These are phyloP conservation scores for Diplodus sargus DNA, from an alignment of 2,797 vertebrate genomes.

Conservation along the genomic window DNA sequence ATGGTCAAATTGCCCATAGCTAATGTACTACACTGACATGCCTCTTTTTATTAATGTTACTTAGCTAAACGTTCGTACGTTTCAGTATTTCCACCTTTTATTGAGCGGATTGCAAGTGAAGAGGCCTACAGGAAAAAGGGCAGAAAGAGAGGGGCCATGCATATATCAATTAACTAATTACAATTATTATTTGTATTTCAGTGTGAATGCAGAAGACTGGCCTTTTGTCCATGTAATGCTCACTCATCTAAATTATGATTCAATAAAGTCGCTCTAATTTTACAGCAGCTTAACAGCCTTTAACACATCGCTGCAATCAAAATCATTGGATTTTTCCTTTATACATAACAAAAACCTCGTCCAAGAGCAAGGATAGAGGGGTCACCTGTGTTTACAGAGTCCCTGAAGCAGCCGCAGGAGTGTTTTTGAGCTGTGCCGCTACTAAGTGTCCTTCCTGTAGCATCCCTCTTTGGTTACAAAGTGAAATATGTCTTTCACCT, in stretches of 20 bases:
- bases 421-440: constrained; percentile 33
- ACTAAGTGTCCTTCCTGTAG: constrained; percentile 49
- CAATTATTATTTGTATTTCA: background rate
- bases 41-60: constrained; percentile 41
- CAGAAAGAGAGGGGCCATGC: too few relatives aligned
- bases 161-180: constrained; percentile 1
- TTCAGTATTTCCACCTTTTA: too few relatives aligned
- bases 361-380: constrained; percentile 17
- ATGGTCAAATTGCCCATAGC: constrained; percentile 41
- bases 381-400: constrained; percentile 45
- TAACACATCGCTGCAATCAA: constrained; percentile 4
- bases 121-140: too few relatives aligned
- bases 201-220: constrained; percentile 6
- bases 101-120: too few relatives aligned
- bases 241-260: constrained; percentile 7
- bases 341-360: constrained; percentile 10
- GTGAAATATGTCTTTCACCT: constrained; percentile 68
- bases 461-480: constrained; percentile 54
- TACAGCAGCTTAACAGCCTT: background rate
- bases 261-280: constrained; percentile 17
- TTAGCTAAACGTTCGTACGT: background rate
- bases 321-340: constrained; percentile 11
- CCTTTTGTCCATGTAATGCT: background rate
- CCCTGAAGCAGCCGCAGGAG: constrained; percentile 40
- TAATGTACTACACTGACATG: constrained; percentile 20